Conservation (phyloP, 2,113 vertebrate genomes). For the Argyrosomus japonicus region DNA sequence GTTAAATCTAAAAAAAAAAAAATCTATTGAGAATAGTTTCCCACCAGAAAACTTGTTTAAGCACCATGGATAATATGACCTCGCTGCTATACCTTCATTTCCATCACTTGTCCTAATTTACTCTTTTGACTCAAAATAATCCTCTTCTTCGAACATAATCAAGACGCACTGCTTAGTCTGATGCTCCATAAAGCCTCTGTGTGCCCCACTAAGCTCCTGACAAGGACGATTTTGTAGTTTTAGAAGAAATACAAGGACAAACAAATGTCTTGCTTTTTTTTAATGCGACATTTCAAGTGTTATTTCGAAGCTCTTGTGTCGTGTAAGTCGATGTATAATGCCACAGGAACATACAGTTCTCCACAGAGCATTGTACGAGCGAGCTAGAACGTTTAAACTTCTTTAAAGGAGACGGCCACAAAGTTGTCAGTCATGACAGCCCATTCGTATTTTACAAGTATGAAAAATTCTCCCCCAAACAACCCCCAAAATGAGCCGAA, state of each 20-base stretch:
- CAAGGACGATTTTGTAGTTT: slow-evolving; percentile 5
- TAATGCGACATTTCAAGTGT: neutral
- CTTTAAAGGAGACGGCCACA: neutral
- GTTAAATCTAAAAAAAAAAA: neutral
- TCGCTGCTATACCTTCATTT: neutral
- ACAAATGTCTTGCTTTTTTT: neutral
- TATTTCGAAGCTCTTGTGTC: slow-evolving; percentile 1
- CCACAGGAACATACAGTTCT: neutral
- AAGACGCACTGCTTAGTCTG: slow-evolving; percentile 2
- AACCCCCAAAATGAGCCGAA: neutral
- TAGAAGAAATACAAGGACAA: slow-evolving; percentile 8
- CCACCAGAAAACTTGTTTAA: neutral
- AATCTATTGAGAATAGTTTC: neutral
- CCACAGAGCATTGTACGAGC: neutral
- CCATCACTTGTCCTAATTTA: slow-evolving; percentile 18
- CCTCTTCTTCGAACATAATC: slow-evolving; percentile 3
- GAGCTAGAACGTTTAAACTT: neutral
- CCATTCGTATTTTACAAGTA: neutral
- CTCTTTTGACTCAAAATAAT: slow-evolving; percentile 6
- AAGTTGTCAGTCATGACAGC: neutral
- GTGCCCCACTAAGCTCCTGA: slow-evolving; percentile 10
- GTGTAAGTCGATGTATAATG: neutral
- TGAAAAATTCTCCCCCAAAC: neutral
- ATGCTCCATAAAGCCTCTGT: slow-evolving; percentile 14
- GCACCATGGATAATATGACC: slow-evolving; percentile 1